Conservation (phyloP, 2,888 invertebrate species). For the Electrophaes corylata region DNA sequence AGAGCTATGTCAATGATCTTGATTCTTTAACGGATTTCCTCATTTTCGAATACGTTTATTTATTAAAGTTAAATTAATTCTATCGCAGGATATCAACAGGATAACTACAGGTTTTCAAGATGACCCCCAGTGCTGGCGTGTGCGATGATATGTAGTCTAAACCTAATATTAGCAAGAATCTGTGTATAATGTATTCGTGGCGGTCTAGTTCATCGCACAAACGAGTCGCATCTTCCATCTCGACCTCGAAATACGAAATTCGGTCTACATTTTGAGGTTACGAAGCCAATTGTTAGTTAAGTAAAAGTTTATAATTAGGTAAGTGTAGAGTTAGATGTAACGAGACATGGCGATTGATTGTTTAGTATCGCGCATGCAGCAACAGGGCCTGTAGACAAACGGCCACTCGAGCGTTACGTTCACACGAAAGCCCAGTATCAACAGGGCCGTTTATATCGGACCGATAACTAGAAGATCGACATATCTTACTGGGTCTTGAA, state of each 20-base stretch:
- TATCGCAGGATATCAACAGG: no score
- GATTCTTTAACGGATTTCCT: no score
- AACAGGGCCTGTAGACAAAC: slow-evolving; percentile 40
- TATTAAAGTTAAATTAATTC: no score
- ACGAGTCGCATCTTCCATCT: slow-evolving; percentile 49
- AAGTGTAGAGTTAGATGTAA: slow-evolving; percentile 72
- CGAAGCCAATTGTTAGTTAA: slow-evolving; percentile 79
- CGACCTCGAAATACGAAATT: slow-evolving; percentile 54
- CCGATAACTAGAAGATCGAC: no score
- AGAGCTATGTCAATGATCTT: no score
- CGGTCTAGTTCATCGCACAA: slow-evolving; percentile 61
- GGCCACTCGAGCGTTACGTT: slow-evolving; percentile 3
- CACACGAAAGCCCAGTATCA: no score
- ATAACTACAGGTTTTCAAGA: no score
- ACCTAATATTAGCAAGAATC: slow-evolving; percentile 17
- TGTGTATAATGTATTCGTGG: slow-evolving; percentile 53
- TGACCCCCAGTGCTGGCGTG: not conserved
- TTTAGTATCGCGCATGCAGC: slow-evolving; percentile 58
- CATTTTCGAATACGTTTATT: no score
- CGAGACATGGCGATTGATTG: slow-evolving; percentile 61
- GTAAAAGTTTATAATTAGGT: slow-evolving; percentile 72
- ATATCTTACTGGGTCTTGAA: no score
- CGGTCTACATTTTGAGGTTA: slow-evolving; percentile 61
- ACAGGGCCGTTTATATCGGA: no score
- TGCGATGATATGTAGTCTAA: not conserved